Conservation (phyloP, 1,140 invertebrate species). For the Eumaeus atala region DNA sequence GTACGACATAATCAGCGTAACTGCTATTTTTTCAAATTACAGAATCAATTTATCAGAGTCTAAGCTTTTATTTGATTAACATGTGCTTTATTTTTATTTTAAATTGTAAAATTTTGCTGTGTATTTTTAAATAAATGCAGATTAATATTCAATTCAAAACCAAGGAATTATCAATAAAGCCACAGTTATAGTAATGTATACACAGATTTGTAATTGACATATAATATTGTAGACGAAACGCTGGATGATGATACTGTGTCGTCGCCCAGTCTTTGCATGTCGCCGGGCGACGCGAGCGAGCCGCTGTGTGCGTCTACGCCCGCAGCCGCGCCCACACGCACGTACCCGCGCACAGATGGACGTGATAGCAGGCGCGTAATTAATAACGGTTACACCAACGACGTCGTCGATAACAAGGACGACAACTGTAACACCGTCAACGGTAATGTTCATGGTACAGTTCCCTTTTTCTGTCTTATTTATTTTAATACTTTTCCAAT, state of each 20-base stretch:
- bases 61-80: too few relatives aligned
- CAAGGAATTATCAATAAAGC: too few relatives aligned
- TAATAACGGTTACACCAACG: slow-evolving; percentile 26
- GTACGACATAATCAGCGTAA: too few relatives aligned
- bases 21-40: too few relatives aligned
- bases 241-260: slow-evolving; percentile 59
- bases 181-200: too few relatives aligned
- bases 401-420: slow-evolving; percentile 29
- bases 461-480: not conserved
- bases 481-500: not conserved
- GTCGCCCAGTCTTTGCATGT: slow-evolving; percentile 60
- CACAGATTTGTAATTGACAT: not conserved
- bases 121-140: too few relatives aligned
- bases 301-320: slow-evolving; percentile 42
- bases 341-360: too few relatives aligned
- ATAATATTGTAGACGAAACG: slow-evolving; percentile 39
- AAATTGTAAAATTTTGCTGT: too few relatives aligned
- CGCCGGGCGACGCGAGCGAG: slow-evolving; percentile 19
- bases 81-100: too few relatives aligned
- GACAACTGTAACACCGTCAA: slow-evolving; percentile 38
- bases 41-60: too few relatives aligned
- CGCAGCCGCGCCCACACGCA: too few relatives aligned
- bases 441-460: slow-evolving; percentile 50
- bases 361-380: slow-evolving; percentile 16
- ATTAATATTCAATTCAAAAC: too few relatives aligned